These are phyloP conservation scores for Plutella xylostella DNA, from an alignment of 2,888 invertebrate species.

Conservation along the genomic window DNA sequence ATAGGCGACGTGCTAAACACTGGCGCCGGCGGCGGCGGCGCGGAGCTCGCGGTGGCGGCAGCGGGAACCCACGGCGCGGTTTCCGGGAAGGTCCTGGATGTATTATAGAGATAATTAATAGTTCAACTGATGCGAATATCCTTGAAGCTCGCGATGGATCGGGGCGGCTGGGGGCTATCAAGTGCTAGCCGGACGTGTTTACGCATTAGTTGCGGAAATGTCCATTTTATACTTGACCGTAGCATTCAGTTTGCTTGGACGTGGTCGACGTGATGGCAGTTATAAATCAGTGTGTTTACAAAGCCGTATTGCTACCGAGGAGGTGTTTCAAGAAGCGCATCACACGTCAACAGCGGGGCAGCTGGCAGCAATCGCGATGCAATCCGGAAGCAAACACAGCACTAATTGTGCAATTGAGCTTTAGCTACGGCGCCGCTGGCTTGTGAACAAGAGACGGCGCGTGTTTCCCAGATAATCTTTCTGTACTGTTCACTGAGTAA, in stretches of 20 bases:
- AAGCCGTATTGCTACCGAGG: neutral
- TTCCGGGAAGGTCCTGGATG: slow-evolving; percentile 52
- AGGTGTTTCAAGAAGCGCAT: neutral
- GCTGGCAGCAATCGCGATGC: slow-evolving; percentile 38
- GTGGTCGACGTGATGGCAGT: neutral
- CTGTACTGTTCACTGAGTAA: slow-evolving; percentile 13
- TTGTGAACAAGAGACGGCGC: slow-evolving; percentile 21
- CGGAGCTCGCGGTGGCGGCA: slow-evolving; percentile 17
- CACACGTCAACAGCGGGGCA: neutral
- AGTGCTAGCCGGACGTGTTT: slow-evolving; percentile 23
- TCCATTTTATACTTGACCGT: slow-evolving; percentile 16
- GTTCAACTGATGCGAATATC: slow-evolving; percentile 24
- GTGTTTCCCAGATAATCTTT: slow-evolving; percentile 24
- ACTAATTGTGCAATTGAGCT: slow-evolving; percentile 56
- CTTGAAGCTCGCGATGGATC: slow-evolving; percentile 21
- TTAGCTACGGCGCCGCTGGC: slow-evolving; percentile 33
- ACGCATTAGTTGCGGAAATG: slow-evolving; percentile 29
- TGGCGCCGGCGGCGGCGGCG: no score
- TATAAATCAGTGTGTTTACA: neutral
- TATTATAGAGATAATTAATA: slow-evolving; percentile 46
- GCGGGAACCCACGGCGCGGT: slow-evolving; percentile 23
- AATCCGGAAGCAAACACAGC: slow-evolving; percentile 53
- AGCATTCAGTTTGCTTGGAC: neutral
- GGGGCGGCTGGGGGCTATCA: slow-evolving; percentile 19
- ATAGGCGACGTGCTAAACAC: no score